Conservation (phyloP, 2,888 invertebrate genomes). For the Synanthedon andrenaeformis region DNA sequence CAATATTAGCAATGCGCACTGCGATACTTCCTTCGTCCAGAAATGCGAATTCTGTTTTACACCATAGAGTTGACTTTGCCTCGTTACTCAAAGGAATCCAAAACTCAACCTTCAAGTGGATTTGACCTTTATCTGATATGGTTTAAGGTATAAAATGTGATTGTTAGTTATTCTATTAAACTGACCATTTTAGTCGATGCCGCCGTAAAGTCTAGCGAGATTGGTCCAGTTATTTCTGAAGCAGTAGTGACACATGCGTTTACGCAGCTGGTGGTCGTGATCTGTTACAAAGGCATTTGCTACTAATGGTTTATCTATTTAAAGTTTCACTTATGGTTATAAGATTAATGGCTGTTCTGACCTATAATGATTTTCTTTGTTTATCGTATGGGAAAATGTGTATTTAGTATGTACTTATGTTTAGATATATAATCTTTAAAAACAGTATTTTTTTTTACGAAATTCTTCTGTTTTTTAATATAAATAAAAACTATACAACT, state of each 20-base stretch:
- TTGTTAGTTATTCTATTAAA: constrained; percentile 1
- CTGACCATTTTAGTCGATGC: constrained; percentile 29
- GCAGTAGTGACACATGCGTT: constrained; percentile 35
- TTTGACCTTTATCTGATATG: not conserved
- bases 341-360: not conserved
- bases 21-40: not conserved
- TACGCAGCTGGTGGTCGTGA: constrained; percentile 38
- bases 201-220: constrained; percentile 32
- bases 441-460: too few species aligned
- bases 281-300: constrained; percentile 31
- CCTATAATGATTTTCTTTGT: not conserved
- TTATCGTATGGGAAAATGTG: not conserved
- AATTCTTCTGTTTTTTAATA: too few species aligned
- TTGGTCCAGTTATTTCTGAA: constrained; percentile 28
- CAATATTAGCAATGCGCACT: not conserved
- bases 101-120: not conserved
- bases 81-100: not conserved
- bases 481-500: too few species aligned
- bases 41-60: not conserved
- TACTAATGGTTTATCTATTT: constrained; percentile 18
- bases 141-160: constrained; percentile 2
- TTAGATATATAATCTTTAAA: too few species aligned
- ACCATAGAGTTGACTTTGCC: not conserved
- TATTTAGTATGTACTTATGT: not conserved
- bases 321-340: constrained; percentile 12